phyloP scores from a whole-genome alignment of 1,140 invertebrate species.

The Plectrocnemia conspersa region DNA sequence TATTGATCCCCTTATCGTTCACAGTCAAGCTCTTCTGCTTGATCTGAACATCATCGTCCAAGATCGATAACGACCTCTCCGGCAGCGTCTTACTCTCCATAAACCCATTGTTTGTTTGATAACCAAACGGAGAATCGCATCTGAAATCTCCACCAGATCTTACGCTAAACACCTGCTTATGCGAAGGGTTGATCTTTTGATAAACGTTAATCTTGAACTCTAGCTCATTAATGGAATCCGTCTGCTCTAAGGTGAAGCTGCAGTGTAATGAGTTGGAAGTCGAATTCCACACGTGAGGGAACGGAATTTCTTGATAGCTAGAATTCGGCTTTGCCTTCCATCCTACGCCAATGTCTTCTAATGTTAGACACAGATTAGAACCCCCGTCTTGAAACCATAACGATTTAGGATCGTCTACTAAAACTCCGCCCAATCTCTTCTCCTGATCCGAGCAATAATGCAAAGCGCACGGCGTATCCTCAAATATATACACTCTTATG shows the following conservation, averaged over 20 bases:
- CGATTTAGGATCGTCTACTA: constrained; percentile 83
- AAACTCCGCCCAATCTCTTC: constrained; percentile 75
- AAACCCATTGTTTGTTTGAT: constrained; percentile 1
- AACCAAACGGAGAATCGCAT: constrained; percentile 11
- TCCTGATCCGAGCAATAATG: constrained; percentile 78
- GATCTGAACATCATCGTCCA: constrained; percentile 43
- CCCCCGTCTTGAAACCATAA: constrained; percentile 86
- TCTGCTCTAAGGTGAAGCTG: constrained; percentile 75
- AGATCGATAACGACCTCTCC: constrained; percentile 35
- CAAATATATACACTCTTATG: constrained; percentile 85
- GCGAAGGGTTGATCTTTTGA: constrained; percentile 50
- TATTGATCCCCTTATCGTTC: constrained; percentile 54
- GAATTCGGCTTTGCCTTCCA: constrained; percentile 82
- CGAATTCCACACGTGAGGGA: constrained; percentile 88
- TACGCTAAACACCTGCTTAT: constrained; percentile 50
- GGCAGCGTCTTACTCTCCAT: constrained; percentile 30
- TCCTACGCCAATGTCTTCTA: constrained; percentile 80
- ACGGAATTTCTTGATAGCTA: constrained; percentile 88
- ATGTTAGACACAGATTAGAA: constrained; percentile 76
- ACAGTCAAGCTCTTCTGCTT: constrained; percentile 52
- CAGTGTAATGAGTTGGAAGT: constrained; percentile 82
- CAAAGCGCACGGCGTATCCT: constrained; percentile 85
- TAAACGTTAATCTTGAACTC: constrained; percentile 49
- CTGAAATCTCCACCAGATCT: constrained; percentile 23
- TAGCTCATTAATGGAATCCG: constrained; percentile 50